Base-by-base conservation (phyloP, 2,888 invertebrate species). In the Norana najaformis region DNA sequence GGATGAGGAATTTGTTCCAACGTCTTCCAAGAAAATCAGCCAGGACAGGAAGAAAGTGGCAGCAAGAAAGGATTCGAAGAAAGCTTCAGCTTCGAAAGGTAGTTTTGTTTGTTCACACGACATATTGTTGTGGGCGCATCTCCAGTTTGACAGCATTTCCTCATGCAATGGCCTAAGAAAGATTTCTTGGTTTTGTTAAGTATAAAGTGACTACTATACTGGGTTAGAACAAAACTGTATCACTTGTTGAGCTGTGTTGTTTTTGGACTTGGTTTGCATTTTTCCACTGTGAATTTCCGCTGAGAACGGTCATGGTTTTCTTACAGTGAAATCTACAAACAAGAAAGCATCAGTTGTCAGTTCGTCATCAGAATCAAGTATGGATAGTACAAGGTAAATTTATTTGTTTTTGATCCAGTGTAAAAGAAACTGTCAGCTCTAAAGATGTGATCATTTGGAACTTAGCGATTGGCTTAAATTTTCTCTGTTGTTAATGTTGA, bases 291-390 rank as follows among this genome's bases (percentile, higher is more conserved):
- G 36, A 85, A 23, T 85, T 34, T 83, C 35, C 20, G 83, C 83
- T 83, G 34, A n/a, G 83, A 36, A 36, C 37, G 37, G 36, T 36
- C 18, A 36, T 85, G 85, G 18, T 85, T 85, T 85, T 36, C 85
- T 85, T 85, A 23, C 85, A 85, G 85, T 18, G 35, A 85, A 85
- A 37, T 23, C 36, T n/a, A 37, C 36, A n/a, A 37, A 34, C 23
- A 85, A 85, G 85, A 85, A 37, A n/a, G 85, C 35, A 37, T 20
- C 85, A 23, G 85, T 85, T 85, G 85, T 85, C 85, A 85, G 85
- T 18, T 85, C 85, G 18, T 20, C 69, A n/a, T 69, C 85, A 20
- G 85, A 85, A 85, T 85, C 85, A 16, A 85, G 85, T 85, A 23
- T 85, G 85, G 85, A 85, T 37, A 37, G 37, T 85, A 37, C 36